Conservation (phyloP, 2,797 vertebrate genomes). For the Coendou prehensilis region DNA sequence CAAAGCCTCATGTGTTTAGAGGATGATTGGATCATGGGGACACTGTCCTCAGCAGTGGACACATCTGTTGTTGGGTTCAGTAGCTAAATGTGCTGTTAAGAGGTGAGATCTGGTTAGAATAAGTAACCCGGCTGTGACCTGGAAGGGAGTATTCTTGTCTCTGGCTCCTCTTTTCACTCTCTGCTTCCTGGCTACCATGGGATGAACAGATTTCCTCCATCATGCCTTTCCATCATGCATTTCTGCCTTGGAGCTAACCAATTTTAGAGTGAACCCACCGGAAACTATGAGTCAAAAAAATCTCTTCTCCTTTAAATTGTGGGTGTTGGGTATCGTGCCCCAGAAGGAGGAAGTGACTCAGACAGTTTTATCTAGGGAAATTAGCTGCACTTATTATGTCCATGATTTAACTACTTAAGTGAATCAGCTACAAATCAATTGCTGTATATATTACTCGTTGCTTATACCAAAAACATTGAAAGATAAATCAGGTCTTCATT, state of each 20-base stretch:
- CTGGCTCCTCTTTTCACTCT: not conserved
- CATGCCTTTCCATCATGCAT: not conserved
- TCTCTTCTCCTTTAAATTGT: not conserved
- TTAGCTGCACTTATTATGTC: conserved; percentile 59
- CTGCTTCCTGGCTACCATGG: not conserved
- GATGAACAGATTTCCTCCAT: not conserved
- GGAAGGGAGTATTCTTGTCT: not conserved
- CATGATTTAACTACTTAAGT: conserved; percentile 54
- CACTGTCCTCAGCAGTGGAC: not conserved
- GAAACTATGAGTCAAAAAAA: not conserved
- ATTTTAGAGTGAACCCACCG: not conserved
- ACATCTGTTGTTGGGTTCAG: not conserved
- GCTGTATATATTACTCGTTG: not conserved
- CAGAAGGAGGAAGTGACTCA: not conserved
- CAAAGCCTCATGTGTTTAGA: not conserved
- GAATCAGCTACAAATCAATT: conserved; percentile 58
- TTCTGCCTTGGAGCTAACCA: not conserved
- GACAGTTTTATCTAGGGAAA: conserved; percentile 5
- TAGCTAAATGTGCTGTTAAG: not conserved
- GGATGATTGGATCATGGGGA: not conserved
- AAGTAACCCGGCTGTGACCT: not conserved
- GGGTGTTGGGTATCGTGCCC: not conserved
- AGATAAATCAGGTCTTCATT: conserved; percentile 53
- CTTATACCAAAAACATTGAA: conserved; percentile 40
- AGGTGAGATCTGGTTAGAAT: not conserved